Percentiles rank a stretch among this genome's conserved stretches.
phyloP scores from a whole-genome alignment of 2,113 vertebrate species.

The Centropristis striata region DNA sequence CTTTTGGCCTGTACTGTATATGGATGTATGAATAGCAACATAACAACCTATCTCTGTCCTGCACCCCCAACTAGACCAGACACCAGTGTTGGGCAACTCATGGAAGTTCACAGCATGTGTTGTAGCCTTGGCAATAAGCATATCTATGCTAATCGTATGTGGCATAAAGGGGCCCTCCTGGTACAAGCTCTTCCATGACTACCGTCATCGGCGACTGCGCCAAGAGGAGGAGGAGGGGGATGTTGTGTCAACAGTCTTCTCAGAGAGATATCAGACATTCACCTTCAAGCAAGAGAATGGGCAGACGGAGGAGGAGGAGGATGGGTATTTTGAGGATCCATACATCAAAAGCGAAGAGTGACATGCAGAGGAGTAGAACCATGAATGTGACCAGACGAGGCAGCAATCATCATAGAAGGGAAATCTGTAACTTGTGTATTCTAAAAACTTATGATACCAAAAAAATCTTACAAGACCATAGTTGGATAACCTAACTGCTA shows the following conservation, averaged over 20 bases:
- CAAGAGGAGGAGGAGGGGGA: slow-evolving; percentile 79
- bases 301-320: slow-evolving; percentile 71
- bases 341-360: slow-evolving; percentile 86
- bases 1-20: too few relatives aligned
- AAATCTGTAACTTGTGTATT: neutral
- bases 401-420: neutral
- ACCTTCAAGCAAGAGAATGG: slow-evolving; percentile 70
- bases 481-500: neutral
- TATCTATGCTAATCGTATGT: slow-evolving; percentile 86
- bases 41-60: neutral
- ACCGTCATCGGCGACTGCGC: slow-evolving; percentile 87
- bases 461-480: neutral
- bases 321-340: slow-evolving; percentile 93
- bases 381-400: neutral
- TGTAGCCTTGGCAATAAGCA: slow-evolving; percentile 81
- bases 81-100: slow-evolving; percentile 80
- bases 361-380: neutral
- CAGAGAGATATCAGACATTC: slow-evolving; percentile 67
- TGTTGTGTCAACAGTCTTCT: slow-evolving; percentile 69
- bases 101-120: slow-evolving; percentile 91
- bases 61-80: slow-evolving; percentile 34
- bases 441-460: neutral
- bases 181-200: slow-evolving; percentile 90
- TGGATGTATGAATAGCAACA: neutral
- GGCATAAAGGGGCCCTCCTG: slow-evolving; percentile 90